These are phyloP conservation scores for Tenualosa thibaudeaui DNA, from an alignment of 2,797 vertebrate genomes.

Conservation along the genomic window DNA sequence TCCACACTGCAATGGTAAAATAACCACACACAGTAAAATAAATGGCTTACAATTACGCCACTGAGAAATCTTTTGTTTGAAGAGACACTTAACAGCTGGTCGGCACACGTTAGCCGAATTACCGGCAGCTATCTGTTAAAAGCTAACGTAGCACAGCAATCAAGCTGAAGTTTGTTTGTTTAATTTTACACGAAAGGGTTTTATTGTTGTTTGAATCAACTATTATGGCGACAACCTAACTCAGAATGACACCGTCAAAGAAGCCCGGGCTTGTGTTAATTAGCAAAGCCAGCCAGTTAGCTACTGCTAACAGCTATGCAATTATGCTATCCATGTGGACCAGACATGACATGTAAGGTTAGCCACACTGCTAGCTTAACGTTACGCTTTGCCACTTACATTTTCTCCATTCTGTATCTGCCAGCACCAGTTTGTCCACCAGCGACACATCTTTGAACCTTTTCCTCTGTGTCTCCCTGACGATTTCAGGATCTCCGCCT, in stretches of 20 bases:
- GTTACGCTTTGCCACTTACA: slow-evolving; percentile 72
- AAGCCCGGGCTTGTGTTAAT: neutral
- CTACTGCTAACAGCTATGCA: neutral
- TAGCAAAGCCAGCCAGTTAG: neutral
- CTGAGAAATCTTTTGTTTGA: neutral
- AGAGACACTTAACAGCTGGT: neutral
- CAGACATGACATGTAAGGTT: neutral
- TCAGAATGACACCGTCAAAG: neutral
- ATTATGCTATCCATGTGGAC: neutral
- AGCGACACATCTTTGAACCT: slow-evolving; percentile 92
- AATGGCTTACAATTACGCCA: neutral
- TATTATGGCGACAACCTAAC: neutral
- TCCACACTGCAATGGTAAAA: neutral
- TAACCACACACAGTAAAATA: neutral
- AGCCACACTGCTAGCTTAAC: slow-evolving; percentile 18
- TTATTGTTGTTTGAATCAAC: neutral
- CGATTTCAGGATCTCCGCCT: slow-evolving; percentile 86
- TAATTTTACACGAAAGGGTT: too few species aligned
- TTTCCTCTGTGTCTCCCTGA: slow-evolving; percentile 87
- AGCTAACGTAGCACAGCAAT: neutral
- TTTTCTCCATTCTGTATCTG: slow-evolving; percentile 91
- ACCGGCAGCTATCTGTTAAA: neutral
- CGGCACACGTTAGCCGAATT: neutral
- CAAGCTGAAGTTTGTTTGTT: neutral
- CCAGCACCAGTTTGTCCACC: slow-evolving; percentile 86